Base-by-base conservation (phyloP, 2,113 vertebrate genomes). In the Paratilapia polleni region DNA sequence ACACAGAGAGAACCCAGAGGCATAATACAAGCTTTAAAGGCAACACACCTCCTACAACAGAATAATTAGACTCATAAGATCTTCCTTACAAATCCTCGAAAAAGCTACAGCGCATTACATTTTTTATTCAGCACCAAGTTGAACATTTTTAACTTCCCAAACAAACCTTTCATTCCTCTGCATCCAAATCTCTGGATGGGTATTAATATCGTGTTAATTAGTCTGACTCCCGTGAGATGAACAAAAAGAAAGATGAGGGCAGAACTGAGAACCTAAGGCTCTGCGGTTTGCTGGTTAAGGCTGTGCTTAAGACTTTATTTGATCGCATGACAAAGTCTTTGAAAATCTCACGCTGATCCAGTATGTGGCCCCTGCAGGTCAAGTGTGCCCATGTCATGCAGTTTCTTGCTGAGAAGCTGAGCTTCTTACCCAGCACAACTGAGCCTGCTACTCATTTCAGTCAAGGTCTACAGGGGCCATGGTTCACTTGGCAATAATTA, bases 401-500 rank as follows among this genome's bases (percentile, higher is more conserved):
- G 20, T 38, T 36, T 68, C 10, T 81, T 78, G 59, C 8, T 2
- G 38, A 38, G 15, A 80, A 43, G 41, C 36, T 20, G 77, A 82
- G 84, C 80, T 90, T 73, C 86, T 80, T 79, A 74, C 24, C 57
- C 61, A 36, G 68, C 58, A 82, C 59, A 84, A 77, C 80, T 47
- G 79, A 86, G 76, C 82, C 61, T 43, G 28, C 77, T 34, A 31
- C 79, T 89, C 59, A 83, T 86, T 81, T 90, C 83, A 88, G 56
- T 83, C 11, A 61, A 87, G 89, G 89, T 92, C 90, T 87, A 64
- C 58, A 36, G 91, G 86, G 92, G 90, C 79, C 74, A 81, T 60
- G 89, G 90, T 92, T 94, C 92, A 78, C 88, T 90, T 84, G 87
- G 88, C 88, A 91, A 91, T 90, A 92, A 93, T 90, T 87, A 89